Conservation (phyloP, 2,888 invertebrate genomes). For the Spodoptera picta region DNA sequence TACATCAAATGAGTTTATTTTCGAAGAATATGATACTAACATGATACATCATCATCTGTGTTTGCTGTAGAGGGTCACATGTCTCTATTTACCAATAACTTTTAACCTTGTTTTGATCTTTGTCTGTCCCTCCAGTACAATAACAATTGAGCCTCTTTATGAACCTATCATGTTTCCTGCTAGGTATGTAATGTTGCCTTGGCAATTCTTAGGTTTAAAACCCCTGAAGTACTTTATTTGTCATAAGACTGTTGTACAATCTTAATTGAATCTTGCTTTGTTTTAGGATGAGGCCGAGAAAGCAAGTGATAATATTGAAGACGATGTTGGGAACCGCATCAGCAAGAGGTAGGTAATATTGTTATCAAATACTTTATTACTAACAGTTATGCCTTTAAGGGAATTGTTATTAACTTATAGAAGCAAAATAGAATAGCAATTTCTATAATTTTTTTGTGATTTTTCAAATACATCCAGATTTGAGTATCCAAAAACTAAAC, state of each 20-base stretch:
- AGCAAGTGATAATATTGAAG: slow-evolving; percentile 78
- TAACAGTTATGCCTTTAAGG: slow-evolving; percentile 5
- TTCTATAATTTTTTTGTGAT: too few relatives aligned
- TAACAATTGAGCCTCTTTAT: slow-evolving; percentile 5
- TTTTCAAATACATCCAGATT: too few relatives aligned
- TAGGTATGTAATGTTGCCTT: slow-evolving; percentile 9
- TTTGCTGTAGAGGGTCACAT: slow-evolving; percentile 4
- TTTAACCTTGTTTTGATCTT: slow-evolving; percentile 7
- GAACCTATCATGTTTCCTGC: slow-evolving; percentile 11
- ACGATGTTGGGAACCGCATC: slow-evolving; percentile 79
- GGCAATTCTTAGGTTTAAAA: slow-evolving; percentile 1
- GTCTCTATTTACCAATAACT: slow-evolving; percentile 11
- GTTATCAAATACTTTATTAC: slow-evolving; percentile 37
- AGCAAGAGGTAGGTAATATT: slow-evolving; percentile 80
- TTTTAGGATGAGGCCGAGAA: slow-evolving; percentile 83
- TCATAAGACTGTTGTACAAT: neutral
- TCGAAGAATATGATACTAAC: slow-evolving; percentile 12
- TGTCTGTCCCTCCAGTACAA: slow-evolving; percentile 9
- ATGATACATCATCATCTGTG: slow-evolving; percentile 10
- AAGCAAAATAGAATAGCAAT: too few relatives aligned
- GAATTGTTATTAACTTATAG: neutral
- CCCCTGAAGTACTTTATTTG: neutral
- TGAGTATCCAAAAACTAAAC: too few relatives aligned
- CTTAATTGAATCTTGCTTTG: slow-evolving; percentile 44
- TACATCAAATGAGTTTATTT: slow-evolving; percentile 9